Percentiles rank a stretch among this genome's conserved stretches.
phyloP scores from a whole-genome alignment of 2,113 vertebrate species.

The Protobothrops flavoviridis region DNA sequence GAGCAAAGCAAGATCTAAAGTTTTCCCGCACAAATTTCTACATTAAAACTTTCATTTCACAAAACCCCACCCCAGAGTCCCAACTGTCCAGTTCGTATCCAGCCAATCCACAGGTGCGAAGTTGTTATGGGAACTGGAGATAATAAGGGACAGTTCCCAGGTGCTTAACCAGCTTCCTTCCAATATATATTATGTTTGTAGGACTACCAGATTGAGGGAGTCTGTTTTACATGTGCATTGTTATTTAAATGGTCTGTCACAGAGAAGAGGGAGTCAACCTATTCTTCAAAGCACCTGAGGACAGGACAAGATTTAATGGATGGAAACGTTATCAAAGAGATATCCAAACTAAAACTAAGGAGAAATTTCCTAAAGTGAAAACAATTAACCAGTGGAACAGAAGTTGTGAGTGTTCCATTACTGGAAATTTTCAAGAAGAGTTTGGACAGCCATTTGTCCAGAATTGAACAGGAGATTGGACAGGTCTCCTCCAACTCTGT shows the following conservation, averaged over 20 bases:
- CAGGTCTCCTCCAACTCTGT: not conserved
- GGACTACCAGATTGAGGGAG: not conserved
- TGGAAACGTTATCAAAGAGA: not conserved
- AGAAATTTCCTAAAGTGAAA: not conserved
- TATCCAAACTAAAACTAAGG: not conserved
- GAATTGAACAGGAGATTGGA: not conserved
- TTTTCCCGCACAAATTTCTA: no score
- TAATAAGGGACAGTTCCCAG: no score
- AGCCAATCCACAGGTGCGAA: no score
- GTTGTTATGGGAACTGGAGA: no score
- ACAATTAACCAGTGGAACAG: not conserved
- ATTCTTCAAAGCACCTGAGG: not conserved
- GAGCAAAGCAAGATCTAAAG: no score
- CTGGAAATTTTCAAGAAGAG: not conserved
- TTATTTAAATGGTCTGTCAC: not conserved
- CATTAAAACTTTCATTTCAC: no score
- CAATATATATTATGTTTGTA: not conserved
- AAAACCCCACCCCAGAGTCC: no score
- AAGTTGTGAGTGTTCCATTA: not conserved
- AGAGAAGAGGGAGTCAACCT: not conserved
- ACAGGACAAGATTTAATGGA: not conserved
- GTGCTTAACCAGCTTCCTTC: no score
- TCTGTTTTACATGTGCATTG: not conserved
- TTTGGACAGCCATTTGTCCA: not conserved
- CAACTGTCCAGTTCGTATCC: no score